phyloP scores from a whole-genome alignment of 2,113 vertebrate genomes.

The Macrotus californicus region DNA sequence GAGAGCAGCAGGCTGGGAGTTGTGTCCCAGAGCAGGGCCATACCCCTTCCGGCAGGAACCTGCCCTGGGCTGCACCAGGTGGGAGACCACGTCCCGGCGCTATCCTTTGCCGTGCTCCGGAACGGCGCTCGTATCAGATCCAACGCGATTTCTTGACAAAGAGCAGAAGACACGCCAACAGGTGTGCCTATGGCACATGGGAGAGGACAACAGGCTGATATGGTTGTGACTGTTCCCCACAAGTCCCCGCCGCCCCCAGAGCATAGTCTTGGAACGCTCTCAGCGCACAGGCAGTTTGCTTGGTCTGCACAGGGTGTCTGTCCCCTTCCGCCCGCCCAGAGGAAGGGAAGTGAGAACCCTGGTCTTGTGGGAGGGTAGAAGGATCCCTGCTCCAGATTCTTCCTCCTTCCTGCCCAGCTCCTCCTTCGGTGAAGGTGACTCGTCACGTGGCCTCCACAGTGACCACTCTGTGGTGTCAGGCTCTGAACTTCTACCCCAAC shows the following conservation, averaged over 20 bases:
- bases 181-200: rapidly evolving
- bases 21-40: background rate
- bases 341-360: background rate
- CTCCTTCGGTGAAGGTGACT: constrained; percentile 59
- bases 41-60: background rate
- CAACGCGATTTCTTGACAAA: background rate
- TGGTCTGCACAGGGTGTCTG: background rate
- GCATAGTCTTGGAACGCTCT: rapidly evolving
- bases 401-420: constrained; percentile 38
- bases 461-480: constrained; percentile 52
- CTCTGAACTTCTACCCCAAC: constrained; percentile 57
- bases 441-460: background rate
- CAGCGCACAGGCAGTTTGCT: background rate
- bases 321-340: background rate
- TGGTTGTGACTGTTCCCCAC: rapidly evolving
- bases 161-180: background rate
- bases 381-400: background rate
- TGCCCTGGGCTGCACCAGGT: background rate
- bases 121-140: background rate
- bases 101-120: background rate
- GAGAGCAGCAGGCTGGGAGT: background rate
- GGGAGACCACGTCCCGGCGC: background rate
- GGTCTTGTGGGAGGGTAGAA: background rate
- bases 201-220: background rate
- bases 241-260: background rate